Conservation (phyloP, 2,888 invertebrate species). For the Ptilodon capucinus region DNA sequence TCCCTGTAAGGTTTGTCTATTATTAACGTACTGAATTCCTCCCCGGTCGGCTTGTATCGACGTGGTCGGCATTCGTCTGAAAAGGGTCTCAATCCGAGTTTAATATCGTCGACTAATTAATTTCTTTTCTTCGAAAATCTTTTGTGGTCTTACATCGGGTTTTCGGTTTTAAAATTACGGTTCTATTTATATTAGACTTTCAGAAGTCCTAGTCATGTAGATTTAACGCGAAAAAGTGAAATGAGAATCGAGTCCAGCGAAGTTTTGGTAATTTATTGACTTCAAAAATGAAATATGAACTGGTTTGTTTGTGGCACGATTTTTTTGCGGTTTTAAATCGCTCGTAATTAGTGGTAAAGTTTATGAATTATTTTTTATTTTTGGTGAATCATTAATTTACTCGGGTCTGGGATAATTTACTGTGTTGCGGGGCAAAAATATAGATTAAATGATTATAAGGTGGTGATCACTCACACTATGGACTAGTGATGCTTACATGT, state of each 20-base stretch:
- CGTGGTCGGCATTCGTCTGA: conserved; percentile 24
- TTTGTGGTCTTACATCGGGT: conserved; percentile 16
- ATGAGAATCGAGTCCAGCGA: conserved; percentile 2
- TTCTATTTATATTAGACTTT: conserved; percentile 7
- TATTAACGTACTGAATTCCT: conserved; percentile 34
- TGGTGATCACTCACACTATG: too few species aligned
- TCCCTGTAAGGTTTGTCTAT: conserved; percentile 25
- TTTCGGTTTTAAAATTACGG: conserved; percentile 7
- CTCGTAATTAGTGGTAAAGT: not conserved
- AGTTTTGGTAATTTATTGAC: not conserved
- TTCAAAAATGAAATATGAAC: conserved; percentile 1
- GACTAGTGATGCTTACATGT: too few species aligned
- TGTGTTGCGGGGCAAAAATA: too few species aligned
- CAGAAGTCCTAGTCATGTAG: not conserved
- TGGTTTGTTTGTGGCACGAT: not conserved
- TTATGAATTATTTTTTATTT: not conserved
- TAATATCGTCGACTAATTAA: conserved; percentile 38
- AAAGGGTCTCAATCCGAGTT: conserved; percentile 35
- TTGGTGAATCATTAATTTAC: not conserved
- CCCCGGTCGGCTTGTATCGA: conserved; percentile 19
- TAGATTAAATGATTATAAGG: too few species aligned
- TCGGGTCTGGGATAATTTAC: not conserved
- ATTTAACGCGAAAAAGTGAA: not conserved
- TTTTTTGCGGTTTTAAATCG: conserved; percentile 1
- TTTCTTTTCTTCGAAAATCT: conserved; percentile 34